These are phyloP conservation scores for Myotis myotis DNA, from an alignment of 2,797 vertebrate genomes.

Conservation along the genomic window DNA sequence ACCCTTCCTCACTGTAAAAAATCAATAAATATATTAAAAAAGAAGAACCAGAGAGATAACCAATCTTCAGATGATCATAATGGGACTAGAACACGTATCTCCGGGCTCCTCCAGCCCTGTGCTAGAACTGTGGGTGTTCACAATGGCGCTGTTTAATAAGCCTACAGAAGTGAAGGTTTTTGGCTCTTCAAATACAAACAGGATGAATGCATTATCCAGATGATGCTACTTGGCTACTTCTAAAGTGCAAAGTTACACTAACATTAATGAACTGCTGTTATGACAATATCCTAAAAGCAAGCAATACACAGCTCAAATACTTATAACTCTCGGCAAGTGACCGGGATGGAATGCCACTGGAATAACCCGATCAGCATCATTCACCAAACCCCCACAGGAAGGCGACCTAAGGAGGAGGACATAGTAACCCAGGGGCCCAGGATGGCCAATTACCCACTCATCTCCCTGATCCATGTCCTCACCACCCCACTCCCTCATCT, in stretches of 20 bases:
- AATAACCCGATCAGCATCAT: not conserved
- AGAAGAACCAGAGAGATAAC: not conserved
- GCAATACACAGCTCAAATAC: not conserved
- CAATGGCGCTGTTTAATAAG: not conserved
- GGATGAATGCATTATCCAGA: not conserved
- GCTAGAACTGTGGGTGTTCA: not conserved
- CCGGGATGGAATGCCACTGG: accelerated
- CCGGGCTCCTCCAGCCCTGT: not conserved
- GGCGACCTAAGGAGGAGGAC: not conserved
- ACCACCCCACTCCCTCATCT: not conserved
- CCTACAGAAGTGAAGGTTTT: not conserved
- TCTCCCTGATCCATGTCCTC: not conserved
- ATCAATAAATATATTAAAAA: too few species aligned
- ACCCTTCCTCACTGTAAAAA: too few species aligned
- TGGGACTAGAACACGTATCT: accelerated
- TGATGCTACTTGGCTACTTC: not conserved
- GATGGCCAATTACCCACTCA: not conserved
- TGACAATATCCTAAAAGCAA: not conserved
- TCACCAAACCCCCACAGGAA: not conserved
- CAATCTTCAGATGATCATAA: not conserved
- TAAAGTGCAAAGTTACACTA: not conserved
- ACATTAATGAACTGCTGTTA: not conserved
- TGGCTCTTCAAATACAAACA: not conserved
- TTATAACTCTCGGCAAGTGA: not conserved
- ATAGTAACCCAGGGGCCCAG: not conserved